These are phyloP conservation scores for Macropus fuliginosus DNA, from an alignment of 2,797 vertebrate species.

Conservation along the genomic window DNA sequence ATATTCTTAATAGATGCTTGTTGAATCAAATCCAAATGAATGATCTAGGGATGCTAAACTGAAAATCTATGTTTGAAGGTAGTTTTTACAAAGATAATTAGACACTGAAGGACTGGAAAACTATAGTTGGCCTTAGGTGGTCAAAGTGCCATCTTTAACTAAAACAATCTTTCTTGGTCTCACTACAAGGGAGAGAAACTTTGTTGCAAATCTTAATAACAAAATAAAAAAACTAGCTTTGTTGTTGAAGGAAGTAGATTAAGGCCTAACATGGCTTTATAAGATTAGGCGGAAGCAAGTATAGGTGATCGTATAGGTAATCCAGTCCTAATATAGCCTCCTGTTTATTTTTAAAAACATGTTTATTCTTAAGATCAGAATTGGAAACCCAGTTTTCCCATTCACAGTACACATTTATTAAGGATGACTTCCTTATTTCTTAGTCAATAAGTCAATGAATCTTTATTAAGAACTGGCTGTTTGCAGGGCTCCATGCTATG, in stretches of 20 bases:
- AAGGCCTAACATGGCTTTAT: not conserved
- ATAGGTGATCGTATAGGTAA: not conserved
- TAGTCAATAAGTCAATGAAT: not conserved
- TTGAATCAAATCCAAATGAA: not conserved
- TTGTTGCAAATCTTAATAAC: not conserved
- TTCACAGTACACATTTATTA: not conserved
- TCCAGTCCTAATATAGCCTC: not conserved
- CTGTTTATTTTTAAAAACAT: not conserved
- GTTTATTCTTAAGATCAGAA: not conserved
- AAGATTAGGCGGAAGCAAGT: not conserved
- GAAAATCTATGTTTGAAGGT: not conserved
- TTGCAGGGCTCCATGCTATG: not conserved
- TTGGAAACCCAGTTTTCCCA: not conserved
- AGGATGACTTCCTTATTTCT: not conserved
- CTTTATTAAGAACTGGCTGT: not conserved
- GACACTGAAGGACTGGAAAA: not conserved
- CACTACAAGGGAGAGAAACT: not conserved
- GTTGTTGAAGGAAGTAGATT: not conserved
- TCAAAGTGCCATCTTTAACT: not conserved
- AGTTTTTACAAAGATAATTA: not conserved
- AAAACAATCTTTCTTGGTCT: not conserved
- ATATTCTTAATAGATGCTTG: not conserved
- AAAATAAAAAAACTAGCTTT: constrained; percentile 25
- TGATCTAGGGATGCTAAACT: not conserved
- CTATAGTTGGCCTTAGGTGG: not conserved